Evolutionary conservation across 2,888 invertebrate species (phyloP).

Genomic region (Orchesellides sinensis): DNA sequence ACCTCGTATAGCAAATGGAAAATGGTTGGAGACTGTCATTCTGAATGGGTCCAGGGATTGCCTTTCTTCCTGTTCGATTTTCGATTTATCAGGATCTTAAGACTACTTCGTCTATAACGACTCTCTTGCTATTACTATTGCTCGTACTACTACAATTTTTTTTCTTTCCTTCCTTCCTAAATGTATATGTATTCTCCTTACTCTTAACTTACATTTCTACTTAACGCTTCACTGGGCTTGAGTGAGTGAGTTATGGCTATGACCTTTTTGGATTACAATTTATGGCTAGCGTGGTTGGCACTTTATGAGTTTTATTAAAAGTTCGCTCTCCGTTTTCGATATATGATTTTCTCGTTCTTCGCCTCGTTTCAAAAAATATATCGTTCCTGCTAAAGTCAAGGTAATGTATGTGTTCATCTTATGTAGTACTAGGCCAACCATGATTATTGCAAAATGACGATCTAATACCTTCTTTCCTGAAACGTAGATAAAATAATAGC

Average conservation of each 20-base stretch:
- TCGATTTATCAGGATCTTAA: conserved; percentile 67
- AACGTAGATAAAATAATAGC: conserved; percentile 22
- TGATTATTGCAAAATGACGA: conserved; percentile 54
- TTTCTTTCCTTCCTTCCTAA: conserved; percentile 8
- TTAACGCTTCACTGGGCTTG: conserved; percentile 64
- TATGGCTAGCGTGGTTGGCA: conserved; percentile 66
- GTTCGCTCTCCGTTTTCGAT: conserved; percentile 66
- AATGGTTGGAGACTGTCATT: conserved; percentile 64
- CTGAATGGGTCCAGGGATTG: conserved; percentile 64
- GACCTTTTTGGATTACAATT: conserved; percentile 66
- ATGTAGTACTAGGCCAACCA: background rate
- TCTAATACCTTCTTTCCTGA: conserved; percentile 53
- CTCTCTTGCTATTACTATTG: conserved; percentile 57
- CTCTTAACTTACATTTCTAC: conserved; percentile 55
- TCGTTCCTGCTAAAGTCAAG: conserved; percentile 35
- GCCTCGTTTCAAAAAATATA: conserved; percentile 60
- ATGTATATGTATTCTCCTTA: background rate
- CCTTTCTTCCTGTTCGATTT: conserved; percentile 69
- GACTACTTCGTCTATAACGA: conserved; percentile 57
- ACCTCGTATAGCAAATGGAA: conserved; percentile 63
- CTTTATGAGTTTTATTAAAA: conserved; percentile 66
- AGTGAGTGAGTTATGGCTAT: conserved; percentile 65
- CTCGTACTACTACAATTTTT: conserved; percentile 28
- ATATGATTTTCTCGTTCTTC: conserved; percentile 64
- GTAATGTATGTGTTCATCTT: conserved; percentile 45